Evolutionary conservation across 2,888 invertebrate genomes (phyloP).

Genomic region (Phrixothrix hirtus): DNA sequence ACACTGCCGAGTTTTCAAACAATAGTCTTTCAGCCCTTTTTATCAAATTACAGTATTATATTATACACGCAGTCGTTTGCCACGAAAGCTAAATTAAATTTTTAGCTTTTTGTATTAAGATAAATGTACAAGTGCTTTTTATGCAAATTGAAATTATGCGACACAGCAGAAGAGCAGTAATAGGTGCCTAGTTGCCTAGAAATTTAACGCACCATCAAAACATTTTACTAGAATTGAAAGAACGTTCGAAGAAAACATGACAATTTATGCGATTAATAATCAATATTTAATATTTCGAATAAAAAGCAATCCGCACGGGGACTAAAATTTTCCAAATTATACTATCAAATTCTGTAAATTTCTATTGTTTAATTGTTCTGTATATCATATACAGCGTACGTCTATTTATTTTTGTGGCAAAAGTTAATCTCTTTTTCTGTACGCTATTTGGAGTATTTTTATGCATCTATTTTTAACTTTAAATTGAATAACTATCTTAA

Average conservation of each 20-base stretch:
- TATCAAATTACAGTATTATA: conserved; percentile 35
- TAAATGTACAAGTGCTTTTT: conserved; percentile 28
- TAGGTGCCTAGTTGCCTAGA: conserved; percentile 10
- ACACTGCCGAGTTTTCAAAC: conserved; percentile 28
- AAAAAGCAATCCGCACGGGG: neutral
- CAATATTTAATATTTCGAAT: no score
- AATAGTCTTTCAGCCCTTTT: conserved; percentile 23
- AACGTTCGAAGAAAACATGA: no score
- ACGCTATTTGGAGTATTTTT: no score
- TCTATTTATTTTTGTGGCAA: no score
- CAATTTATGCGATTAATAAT: no score
- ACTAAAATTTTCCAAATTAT: no score
- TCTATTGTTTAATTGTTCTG: no score
- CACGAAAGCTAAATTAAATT: conserved; percentile 29
- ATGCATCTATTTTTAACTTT: no score
- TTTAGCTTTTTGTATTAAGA: conserved; percentile 32
- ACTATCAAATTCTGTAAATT: no score
- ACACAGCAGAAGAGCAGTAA: conserved; percentile 16
- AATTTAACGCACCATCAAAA: conserved; percentile 17
- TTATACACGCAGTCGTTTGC: conserved; percentile 26
- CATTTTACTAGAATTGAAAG: conserved; percentile 11
- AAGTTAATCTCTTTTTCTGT: no score
- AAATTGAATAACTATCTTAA: no score
- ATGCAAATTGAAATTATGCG: conserved; percentile 26
- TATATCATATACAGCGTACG: no score